A percentile compares a stretch with the other conserved stretches of the same genome.
These are phyloP conservation scores for Hydropotes inermis DNA, from an alignment of 2,113 vertebrate genomes.

Conservation along the genomic window DNA sequence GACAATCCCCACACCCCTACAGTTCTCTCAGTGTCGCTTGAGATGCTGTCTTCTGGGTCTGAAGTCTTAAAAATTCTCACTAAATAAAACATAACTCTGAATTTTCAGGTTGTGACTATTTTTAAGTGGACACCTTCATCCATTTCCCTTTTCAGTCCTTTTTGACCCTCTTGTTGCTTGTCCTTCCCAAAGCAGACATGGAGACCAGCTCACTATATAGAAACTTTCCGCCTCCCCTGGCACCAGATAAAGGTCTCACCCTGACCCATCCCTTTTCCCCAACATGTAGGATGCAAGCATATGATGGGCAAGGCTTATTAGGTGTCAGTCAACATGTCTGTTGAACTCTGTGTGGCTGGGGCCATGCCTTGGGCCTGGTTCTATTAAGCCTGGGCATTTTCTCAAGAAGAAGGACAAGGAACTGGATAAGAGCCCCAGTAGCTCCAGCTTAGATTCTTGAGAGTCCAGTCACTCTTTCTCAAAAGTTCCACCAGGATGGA, in stretches of 20 bases:
- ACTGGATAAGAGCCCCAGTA: background rate
- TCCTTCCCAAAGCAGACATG: background rate
- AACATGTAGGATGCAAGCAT: background rate
- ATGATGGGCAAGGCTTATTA: background rate
- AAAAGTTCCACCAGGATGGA: background rate
- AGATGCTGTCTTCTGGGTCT: background rate
- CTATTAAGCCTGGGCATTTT: background rate
- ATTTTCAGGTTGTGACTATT: background rate
- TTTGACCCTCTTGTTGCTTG: background rate
- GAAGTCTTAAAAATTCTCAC: background rate
- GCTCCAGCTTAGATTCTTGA: constrained; percentile 6
- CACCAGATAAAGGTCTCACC: background rate
- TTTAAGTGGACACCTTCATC: background rate
- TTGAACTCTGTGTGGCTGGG: background rate
- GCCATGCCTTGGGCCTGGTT: background rate
- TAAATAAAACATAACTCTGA: background rate
- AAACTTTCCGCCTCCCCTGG: background rate
- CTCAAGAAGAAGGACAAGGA: background rate
- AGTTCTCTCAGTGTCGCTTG: background rate
- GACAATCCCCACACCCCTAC: background rate
- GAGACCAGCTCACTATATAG: background rate
- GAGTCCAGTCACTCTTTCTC: background rate
- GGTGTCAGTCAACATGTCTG: background rate
- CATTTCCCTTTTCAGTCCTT: background rate
- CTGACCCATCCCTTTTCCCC: background rate